Evolutionary conservation across 2,888 invertebrate genomes (phyloP).

Genomic region (Agrotis puta): DNA sequence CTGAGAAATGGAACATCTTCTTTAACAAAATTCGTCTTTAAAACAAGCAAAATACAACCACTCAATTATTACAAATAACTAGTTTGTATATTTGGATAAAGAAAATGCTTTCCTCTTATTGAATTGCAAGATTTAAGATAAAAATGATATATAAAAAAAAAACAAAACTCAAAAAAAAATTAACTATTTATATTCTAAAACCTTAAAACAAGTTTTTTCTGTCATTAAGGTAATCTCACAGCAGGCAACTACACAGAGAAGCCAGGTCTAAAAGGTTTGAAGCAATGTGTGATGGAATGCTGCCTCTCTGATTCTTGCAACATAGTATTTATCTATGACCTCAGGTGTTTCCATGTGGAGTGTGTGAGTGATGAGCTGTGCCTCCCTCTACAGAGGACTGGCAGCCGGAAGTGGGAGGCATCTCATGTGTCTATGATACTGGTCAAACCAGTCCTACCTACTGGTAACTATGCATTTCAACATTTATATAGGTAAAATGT

Average conservation of each 20-base stretch:
- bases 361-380: conserved; percentile 94
- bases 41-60: background rate
- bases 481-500: background rate
- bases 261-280: conserved; percentile 87
- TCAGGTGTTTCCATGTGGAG: conserved; percentile 94
- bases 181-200: too few species aligned
- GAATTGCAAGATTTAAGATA: too few species aligned
- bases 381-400: conserved; percentile 91
- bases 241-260: conserved; percentile 92
- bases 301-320: conserved; percentile 93
- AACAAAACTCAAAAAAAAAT: too few species aligned
- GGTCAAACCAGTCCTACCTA: conserved; percentile 93
- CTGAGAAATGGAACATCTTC: background rate
- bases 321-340: conserved; percentile 94
- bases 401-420: conserved; percentile 89
- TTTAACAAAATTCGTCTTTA: background rate
- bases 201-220: background rate
- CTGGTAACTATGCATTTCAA: conserved; percentile 77
- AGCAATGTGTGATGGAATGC: conserved; percentile 93
- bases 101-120: background rate
- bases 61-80: background rate
- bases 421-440: conserved; percentile 94
- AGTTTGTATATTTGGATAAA: background rate
- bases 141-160: too few species aligned
- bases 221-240: conserved; percentile 85